These are phyloP conservation scores for Eupithecia subfuscata DNA, from an alignment of 2,888 invertebrate species.

Conservation along the genomic window DNA sequence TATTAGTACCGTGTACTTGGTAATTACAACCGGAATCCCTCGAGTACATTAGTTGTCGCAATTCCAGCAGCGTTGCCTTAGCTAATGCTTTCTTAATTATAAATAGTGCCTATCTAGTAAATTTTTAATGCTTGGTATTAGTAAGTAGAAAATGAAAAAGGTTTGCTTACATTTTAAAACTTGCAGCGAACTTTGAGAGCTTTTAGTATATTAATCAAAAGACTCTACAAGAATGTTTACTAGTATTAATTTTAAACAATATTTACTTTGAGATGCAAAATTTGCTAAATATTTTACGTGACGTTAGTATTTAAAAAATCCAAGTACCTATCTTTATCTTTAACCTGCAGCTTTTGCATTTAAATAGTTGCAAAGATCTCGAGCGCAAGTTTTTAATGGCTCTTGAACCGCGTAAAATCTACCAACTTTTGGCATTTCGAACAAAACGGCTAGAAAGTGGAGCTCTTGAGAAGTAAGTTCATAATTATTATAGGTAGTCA, in stretches of 20 bases:
- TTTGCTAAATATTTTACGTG: background rate
- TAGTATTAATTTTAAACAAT: background rate
- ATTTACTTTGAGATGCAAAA: background rate
- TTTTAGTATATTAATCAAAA: background rate
- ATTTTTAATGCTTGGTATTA: background rate
- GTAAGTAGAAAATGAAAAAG: background rate
- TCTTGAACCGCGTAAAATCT: slow-evolving; percentile 33
- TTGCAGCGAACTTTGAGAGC: background rate
- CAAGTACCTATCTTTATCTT: background rate
- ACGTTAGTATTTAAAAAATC: background rate
- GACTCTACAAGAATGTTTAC: background rate
- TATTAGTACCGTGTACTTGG: slow-evolving; percentile 8
- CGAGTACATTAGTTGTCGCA: slow-evolving; percentile 3
- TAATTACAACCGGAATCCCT: slow-evolving; percentile 12
- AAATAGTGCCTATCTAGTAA: background rate
- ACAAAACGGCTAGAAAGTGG: slow-evolving; percentile 19
- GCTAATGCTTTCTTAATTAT: slow-evolving; percentile 6
- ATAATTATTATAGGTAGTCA: slow-evolving; percentile 18
- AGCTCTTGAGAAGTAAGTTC: slow-evolving; percentile 23
- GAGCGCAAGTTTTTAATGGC: slow-evolving; percentile 24
- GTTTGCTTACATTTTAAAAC: background rate
- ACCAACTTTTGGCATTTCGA: slow-evolving; percentile 23
- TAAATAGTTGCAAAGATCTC: slow-evolving; percentile 33
- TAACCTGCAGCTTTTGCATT: slow-evolving; percentile 16
- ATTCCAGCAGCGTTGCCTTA: background rate